Conservation (phyloP, 2,888 invertebrate species). For the Drosophila sordidapex region DNA sequence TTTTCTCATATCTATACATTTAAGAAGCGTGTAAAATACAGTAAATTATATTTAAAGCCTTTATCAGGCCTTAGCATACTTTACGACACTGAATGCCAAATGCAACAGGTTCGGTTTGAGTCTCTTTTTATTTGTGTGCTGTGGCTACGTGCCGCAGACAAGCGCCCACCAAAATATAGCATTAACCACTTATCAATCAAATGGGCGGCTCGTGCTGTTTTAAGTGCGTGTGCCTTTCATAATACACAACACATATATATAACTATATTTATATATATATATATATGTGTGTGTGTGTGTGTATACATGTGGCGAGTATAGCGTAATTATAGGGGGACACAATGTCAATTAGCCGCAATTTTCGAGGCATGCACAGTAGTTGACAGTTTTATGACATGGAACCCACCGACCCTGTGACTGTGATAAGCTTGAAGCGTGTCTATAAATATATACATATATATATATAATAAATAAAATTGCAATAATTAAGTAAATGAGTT, state of each 20-base stretch:
- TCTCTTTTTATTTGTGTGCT: background rate
- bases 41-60: background rate
- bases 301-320: background rate
- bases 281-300: background rate
- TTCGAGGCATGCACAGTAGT: constrained; percentile 28
- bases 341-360: constrained; percentile 34
- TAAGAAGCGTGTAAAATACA: background rate
- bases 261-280: background rate
- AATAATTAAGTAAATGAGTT: background rate
- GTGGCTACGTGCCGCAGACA: constrained; percentile 28
- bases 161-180: constrained; percentile 7
- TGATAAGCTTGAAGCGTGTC: constrained; percentile 30
- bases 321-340: constrained; percentile 31
- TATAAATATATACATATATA: background rate
- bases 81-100: background rate
- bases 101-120: constrained; percentile 24
- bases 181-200: constrained; percentile 22
- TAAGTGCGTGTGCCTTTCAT: constrained; percentile 19
- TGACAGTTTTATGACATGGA: constrained; percentile 31
- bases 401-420: background rate
- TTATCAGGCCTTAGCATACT: background rate
- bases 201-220: constrained; percentile 24
- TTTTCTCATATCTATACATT: background rate
- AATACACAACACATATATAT: background rate
- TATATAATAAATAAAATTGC: background rate